Base-by-base conservation (phyloP, 2,113 vertebrate genomes). In the Jaculus jaculus region DNA sequence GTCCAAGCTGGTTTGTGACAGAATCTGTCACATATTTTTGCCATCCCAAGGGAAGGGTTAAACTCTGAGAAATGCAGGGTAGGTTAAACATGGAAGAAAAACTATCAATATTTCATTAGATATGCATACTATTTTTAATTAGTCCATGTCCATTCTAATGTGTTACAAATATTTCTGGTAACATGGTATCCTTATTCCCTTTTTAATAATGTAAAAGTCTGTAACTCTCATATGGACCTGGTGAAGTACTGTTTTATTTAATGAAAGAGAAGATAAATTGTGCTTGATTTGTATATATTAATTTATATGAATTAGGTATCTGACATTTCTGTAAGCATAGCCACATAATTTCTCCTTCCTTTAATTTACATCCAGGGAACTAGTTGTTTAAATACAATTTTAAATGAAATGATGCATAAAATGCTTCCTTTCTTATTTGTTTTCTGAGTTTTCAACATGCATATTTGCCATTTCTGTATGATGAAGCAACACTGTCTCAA, bases 191-290 rank as follows among this genome's bases (percentile, higher is more conserved):
- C 10, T 81, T 72, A 37, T 77, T 94, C 75, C 58, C 63, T 92
- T 94, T 92, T 95, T 92, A 95, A 90, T 93, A 96, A 94, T 24
- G 72, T n/a, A 81, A 30, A 66, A 80, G 68, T 93, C 93, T 94
- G 23, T 69, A 86, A 83, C 47, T 92, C 91, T 91, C 93, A 87
- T 93, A 91, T 94, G 88, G 72, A 89, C 65, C 85, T 90, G 51
- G 82, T 97, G 92, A 97, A 95, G 97, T 94, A 96, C 94, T 92
- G 86, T 92, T 95, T 97, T 95, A 94, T 91, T 96, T 96, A 97
- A 97, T 96, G 96, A 96, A 96, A 97, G n/a, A 97, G 92, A 95
- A 97, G 95, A 96, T 96, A 95, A 92, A 95, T 95, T 96, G 88
- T 87, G 42, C 92, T 97, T 95, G 94, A 95, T 97, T 97, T 97